phyloP scores from a whole-genome alignment of 2,797 vertebrate species.

The Gymnoscopelus braueri region DNA sequence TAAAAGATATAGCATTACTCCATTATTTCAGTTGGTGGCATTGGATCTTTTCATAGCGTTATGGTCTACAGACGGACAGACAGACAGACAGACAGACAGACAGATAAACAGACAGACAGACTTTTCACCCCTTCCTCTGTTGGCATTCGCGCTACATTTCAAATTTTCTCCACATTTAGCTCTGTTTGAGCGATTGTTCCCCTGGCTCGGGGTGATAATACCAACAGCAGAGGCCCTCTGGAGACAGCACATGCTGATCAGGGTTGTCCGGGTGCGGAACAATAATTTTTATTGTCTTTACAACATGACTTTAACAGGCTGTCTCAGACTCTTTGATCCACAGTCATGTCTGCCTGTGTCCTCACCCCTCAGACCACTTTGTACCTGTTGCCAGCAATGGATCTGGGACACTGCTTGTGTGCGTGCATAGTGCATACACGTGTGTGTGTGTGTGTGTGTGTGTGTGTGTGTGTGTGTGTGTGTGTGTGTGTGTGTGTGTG shows the following conservation, averaged over 20 bases:
- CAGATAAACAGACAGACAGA: no score
- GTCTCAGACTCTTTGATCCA: constrained; percentile 29
- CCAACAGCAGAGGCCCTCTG: constrained; percentile 19
- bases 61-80: neutral
- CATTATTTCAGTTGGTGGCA: constrained; percentile 25
- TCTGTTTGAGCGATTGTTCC: constrained; percentile 6
- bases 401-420: neutral
- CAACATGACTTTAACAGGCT: constrained; percentile 52
- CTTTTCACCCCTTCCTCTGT: constrained; percentile 35
- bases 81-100: no score
- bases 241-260: neutral
- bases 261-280: constrained; percentile 6
- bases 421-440: no score
- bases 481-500: no score
- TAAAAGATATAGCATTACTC: constrained; percentile 32
- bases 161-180: constrained; percentile 36
- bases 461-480: neutral
- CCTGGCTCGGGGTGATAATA: constrained; percentile 21
- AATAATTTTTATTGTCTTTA: constrained; percentile 48
- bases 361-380: constrained; percentile 1
- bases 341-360: neutral
- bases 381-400: constrained; percentile 9
- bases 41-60: constrained; percentile 22
- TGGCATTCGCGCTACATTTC: constrained; percentile 14
- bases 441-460: constrained; percentile 2